Evolutionary conservation across 1,140 invertebrate genomes (phyloP).

Genomic region (Sarcophaga bullata): DNA sequence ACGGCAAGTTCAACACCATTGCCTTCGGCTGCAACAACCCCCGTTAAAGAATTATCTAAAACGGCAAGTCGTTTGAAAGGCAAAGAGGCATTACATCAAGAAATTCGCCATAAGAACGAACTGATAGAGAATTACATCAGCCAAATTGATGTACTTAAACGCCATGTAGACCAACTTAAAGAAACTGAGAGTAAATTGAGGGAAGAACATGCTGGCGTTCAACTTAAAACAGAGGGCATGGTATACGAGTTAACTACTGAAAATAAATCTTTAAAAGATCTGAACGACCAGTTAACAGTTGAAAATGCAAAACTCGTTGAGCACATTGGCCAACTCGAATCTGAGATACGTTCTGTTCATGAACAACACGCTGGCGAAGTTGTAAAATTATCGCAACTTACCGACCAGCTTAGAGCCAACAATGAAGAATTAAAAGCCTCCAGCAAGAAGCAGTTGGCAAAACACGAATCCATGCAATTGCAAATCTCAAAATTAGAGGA

Average conservation of each 20-base stretch:
- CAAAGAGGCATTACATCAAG: constrained; percentile 63
- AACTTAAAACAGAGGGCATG: constrained; percentile 54
- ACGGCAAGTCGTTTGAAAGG: constrained; percentile 59
- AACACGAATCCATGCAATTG: constrained; percentile 47
- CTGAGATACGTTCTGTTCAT: constrained; percentile 52
- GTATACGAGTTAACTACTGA: constrained; percentile 54
- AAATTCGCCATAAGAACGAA: constrained; percentile 63
- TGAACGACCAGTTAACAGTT: constrained; percentile 52
- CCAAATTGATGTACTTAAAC: constrained; percentile 59
- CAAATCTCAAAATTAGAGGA: constrained; percentile 51
- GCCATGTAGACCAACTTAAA: constrained; percentile 60
- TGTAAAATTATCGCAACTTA: constrained; percentile 49
- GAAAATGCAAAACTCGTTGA: constrained; percentile 51
- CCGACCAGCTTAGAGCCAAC: constrained; percentile 54
- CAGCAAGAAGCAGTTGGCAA: constrained; percentile 46
- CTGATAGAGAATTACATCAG: constrained; percentile 60
- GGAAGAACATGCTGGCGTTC: constrained; percentile 53
- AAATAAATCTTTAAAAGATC: constrained; percentile 53
- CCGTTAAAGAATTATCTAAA: constrained; percentile 59
- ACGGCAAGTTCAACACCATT: constrained; percentile 60
- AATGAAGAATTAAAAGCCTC: constrained; percentile 53
- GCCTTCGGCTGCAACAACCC: constrained; percentile 59
- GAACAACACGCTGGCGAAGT: constrained; percentile 54
- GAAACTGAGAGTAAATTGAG: constrained; percentile 57
- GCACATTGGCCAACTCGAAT: constrained; percentile 50